Evolutionary conservation across 2,888 invertebrate genomes (phyloP).

Genomic region (Rhaphigaster nebulosa): DNA sequence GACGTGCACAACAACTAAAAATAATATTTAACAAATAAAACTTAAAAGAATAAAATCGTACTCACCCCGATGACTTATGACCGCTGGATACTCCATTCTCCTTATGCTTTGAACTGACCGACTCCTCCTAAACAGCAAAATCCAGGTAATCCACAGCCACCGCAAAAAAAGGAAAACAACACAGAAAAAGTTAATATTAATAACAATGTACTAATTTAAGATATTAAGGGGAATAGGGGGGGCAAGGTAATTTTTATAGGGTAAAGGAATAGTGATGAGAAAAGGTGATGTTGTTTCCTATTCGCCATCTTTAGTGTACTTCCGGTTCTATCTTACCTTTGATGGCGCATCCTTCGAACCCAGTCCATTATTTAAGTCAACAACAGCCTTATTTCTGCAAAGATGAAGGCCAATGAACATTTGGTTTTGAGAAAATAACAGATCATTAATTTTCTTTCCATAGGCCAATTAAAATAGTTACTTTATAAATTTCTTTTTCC

Average conservation of each 20-base stretch:
- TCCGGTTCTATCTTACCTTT: slow-evolving; percentile 63
- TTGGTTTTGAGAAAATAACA: slow-evolving; percentile 60
- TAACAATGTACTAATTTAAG: slow-evolving; percentile 58
- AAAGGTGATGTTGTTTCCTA: slow-evolving; percentile 54
- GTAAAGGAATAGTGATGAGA: slow-evolving; percentile 48
- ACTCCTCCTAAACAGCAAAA: slow-evolving; percentile 70
- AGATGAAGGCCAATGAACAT: slow-evolving; percentile 67
- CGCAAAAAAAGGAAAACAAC: slow-evolving; percentile 66
- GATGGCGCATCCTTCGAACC: slow-evolving; percentile 62
- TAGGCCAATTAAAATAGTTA: slow-evolving; percentile 53
- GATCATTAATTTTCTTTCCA: slow-evolving; percentile 59
- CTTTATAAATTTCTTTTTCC: slow-evolving; percentile 13
- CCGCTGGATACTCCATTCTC: slow-evolving; percentile 72
- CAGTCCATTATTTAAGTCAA: slow-evolving; percentile 63
- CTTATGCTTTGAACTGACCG: slow-evolving; percentile 66
- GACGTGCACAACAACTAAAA: too few species aligned
- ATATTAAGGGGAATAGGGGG: slow-evolving; percentile 41
- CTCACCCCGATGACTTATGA: slow-evolving; percentile 72
- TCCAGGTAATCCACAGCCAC: slow-evolving; percentile 65
- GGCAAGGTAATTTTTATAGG: slow-evolving; percentile 43
- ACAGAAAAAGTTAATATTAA: slow-evolving; percentile 64
- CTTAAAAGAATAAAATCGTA: neutral
- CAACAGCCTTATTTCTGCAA: slow-evolving; percentile 67
- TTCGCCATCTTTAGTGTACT: slow-evolving; percentile 56
- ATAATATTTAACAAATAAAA: neutral